phyloP scores from a whole-genome alignment of 2,113 vertebrate genomes.

The Probosciger aterrimus region DNA sequence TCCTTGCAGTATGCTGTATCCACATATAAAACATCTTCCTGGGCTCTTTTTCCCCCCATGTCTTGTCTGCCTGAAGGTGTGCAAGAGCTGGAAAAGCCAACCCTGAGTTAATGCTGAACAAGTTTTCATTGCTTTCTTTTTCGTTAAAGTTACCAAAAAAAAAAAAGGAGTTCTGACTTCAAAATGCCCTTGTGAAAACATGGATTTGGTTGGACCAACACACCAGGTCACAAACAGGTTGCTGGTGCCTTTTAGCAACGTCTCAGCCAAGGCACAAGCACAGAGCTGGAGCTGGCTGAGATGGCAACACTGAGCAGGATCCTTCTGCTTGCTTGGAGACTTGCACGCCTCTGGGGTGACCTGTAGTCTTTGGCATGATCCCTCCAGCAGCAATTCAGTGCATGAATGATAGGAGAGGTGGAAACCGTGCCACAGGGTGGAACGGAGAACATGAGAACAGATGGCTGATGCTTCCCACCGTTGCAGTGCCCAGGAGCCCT shows the following conservation, averaged over 20 bases:
- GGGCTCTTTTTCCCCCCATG: not conserved
- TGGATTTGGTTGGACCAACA: not conserved
- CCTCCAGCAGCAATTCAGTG: not conserved
- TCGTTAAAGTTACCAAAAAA: not conserved
- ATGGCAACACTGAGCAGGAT: not conserved
- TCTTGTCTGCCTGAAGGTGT: not conserved
- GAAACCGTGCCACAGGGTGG: fast-evolving
- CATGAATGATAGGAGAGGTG: not conserved
- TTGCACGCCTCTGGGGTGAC: fast-evolving
- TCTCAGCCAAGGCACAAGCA: not conserved
- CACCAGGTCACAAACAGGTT: not conserved
- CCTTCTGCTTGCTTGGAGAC: not conserved
- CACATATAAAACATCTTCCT: not conserved
- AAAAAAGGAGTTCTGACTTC: not conserved
- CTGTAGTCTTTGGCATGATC: not conserved
- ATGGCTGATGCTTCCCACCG: not conserved
- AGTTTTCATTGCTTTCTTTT: not conserved
- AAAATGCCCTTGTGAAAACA: not conserved
- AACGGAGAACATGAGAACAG: not conserved
- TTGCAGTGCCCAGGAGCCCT: fast-evolving
- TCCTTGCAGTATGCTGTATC: not conserved
- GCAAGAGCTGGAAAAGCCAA: not conserved
- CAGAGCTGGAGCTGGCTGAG: not conserved
- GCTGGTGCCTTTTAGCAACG: not conserved
- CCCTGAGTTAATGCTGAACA: not conserved